Evolutionary conservation across 2,113 vertebrate species (phyloP).

Genomic region (Otis tarda): DNA sequence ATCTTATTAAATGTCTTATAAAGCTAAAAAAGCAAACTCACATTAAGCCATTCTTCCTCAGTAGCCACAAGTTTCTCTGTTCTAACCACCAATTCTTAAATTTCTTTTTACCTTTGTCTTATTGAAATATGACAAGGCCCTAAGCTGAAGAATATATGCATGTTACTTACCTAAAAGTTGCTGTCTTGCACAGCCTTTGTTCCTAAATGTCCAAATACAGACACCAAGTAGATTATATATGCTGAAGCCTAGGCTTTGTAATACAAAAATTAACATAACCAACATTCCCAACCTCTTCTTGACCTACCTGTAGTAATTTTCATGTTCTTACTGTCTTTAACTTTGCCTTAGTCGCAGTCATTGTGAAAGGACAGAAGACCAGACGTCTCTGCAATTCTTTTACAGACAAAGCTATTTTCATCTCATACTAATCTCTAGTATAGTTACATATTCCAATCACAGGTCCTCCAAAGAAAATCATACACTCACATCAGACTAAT

Average conservation of each 20-base stretch:
- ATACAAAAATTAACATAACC: background rate
- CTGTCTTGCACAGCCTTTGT: background rate
- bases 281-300: background rate
- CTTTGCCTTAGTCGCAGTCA: background rate
- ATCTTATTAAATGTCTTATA: background rate
- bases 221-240: rapidly evolving
- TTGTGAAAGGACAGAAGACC: background rate
- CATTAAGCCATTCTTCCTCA: background rate
- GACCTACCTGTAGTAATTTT: background rate
- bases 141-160: background rate
- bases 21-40: background rate
- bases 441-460: background rate
- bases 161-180: background rate
- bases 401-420: background rate
- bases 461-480: background rate
- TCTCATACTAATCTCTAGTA: background rate
- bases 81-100: background rate
- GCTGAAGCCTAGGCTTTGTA: background rate
- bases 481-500: background rate
- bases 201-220: background rate
- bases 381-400: background rate
- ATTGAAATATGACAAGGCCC: background rate
- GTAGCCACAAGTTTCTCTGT: background rate
- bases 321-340: background rate
- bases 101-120: background rate